Evolutionary conservation across 2,113 vertebrate species (phyloP).

Genomic region (Pyrgilauda ruficollis): DNA sequence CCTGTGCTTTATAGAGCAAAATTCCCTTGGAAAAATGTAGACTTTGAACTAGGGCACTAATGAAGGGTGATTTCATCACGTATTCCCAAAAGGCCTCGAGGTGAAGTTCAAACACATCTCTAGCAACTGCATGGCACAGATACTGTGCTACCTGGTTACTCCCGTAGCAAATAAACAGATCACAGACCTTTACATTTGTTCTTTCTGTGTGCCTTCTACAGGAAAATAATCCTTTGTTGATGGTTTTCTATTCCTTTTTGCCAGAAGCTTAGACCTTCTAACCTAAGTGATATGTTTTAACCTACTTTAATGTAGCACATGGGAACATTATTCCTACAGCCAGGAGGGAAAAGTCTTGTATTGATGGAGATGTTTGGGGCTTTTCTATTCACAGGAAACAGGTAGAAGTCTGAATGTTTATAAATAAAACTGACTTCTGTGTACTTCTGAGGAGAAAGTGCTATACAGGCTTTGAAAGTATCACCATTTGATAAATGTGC

Average conservation of each 20-base stretch:
- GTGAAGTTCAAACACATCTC: neutral
- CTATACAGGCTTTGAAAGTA: conserved; percentile 49
- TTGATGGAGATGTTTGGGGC: neutral
- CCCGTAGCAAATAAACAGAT: neutral
- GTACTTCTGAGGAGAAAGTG: conserved; percentile 38
- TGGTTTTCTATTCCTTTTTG: neutral
- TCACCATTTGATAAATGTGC: conserved; percentile 46
- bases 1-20: neutral
- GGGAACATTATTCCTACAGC: neutral
- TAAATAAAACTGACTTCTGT: conserved; percentile 38
- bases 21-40: neutral
- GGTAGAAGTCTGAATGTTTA: neutral
- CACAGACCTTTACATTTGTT: neutral
- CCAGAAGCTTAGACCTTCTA: neutral
- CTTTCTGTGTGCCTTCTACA: neutral
- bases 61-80: neutral
- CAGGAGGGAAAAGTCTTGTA: neutral
- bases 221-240: neutral
- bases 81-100: neutral
- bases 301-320: neutral
- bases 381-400: neutral
- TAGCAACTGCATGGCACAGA: neutral
- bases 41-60: neutral
- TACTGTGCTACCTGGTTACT: neutral
- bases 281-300: neutral